These are phyloP conservation scores for Ostrea denselamellosa DNA, from an alignment of 1,140 invertebrate genomes.

Conservation along the genomic window DNA sequence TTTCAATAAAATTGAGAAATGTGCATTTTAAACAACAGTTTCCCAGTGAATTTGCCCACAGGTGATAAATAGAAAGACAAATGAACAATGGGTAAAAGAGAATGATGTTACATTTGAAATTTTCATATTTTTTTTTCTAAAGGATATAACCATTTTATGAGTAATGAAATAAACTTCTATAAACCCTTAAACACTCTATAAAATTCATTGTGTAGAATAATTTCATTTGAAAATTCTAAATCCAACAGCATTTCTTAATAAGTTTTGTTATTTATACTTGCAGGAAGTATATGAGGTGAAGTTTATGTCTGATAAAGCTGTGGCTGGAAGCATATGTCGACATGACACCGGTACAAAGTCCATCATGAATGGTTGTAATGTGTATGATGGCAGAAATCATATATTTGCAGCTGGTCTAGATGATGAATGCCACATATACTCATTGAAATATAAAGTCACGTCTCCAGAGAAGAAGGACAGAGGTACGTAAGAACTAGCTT, in stretches of 20 bases:
- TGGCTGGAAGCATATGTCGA: conserved; percentile 90
- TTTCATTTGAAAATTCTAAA: too few species aligned
- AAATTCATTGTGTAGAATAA: too few species aligned
- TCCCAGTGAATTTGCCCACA: too few species aligned
- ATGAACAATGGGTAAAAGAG: too few species aligned
- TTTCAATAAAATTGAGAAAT: too few species aligned
- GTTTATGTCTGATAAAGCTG: conserved; percentile 88
- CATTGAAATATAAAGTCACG: conserved; percentile 86
- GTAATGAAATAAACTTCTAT: too few species aligned
- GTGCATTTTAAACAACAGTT: too few species aligned
- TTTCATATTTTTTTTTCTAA: too few species aligned
- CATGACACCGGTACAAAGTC: conserved; percentile 93
- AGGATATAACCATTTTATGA: too few species aligned
- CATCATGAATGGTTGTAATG: conserved; percentile 91
- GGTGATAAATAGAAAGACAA: too few species aligned
- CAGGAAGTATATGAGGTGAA: conserved; percentile 95
- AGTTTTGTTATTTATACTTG: conserved; percentile 60
- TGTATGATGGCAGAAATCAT: conserved; percentile 84
- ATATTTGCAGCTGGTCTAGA: conserved; percentile 94
- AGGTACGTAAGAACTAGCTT: conserved; percentile 1
- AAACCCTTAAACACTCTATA: too few species aligned
- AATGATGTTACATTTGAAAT: too few species aligned
- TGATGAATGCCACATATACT: conserved; percentile 93
- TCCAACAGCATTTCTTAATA: not conserved
- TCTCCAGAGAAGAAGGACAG: conserved; percentile 66